These are phyloP conservation scores for Callinectes sapidus DNA, from an alignment of 2,888 invertebrate species.

Conservation along the genomic window DNA sequence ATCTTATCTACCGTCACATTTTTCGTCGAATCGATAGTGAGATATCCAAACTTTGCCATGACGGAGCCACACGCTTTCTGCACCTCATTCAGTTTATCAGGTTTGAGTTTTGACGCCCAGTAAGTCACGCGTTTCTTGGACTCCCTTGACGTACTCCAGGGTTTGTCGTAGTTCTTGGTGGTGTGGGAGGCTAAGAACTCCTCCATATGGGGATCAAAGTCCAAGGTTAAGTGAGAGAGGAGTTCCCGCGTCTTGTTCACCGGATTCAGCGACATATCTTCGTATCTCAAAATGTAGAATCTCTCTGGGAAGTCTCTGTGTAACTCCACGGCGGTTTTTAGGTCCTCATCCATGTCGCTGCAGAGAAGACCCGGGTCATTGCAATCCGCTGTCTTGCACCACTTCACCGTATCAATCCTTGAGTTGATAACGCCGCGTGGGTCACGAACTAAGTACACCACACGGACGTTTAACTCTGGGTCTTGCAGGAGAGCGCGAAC, in stretches of 20 bases:
- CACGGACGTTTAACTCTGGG: constrained; percentile 72
- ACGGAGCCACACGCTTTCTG: constrained; percentile 52
- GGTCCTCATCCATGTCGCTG: constrained; percentile 73
- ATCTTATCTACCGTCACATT: constrained; percentile 55
- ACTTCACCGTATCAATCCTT: constrained; percentile 73
- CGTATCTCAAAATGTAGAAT: constrained; percentile 73
- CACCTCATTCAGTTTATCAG: constrained; percentile 26
- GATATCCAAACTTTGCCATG: constrained; percentile 65
- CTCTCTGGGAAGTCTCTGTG: constrained; percentile 73
- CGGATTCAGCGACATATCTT: constrained; percentile 73
- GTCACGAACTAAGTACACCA: constrained; percentile 74
- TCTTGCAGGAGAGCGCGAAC: constrained; percentile 72
- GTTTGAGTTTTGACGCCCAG: constrained; percentile 58
- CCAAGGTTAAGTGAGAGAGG: constrained; percentile 74
- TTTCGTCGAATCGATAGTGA: constrained; percentile 44
- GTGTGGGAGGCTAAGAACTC: constrained; percentile 62
- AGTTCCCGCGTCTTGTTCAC: constrained; percentile 73
- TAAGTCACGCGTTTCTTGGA: constrained; percentile 60
- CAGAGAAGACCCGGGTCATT: constrained; percentile 73
- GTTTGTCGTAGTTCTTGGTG: constrained; percentile 65
- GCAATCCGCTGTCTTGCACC: constrained; percentile 73
- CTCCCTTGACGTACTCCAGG: constrained; percentile 71
- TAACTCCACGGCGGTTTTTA: constrained; percentile 72
- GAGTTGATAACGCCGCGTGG: constrained; percentile 74
- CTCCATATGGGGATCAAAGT: constrained; percentile 61